Conservation (phyloP, 2,113 vertebrate species). For the Fregetta grallaria region DNA sequence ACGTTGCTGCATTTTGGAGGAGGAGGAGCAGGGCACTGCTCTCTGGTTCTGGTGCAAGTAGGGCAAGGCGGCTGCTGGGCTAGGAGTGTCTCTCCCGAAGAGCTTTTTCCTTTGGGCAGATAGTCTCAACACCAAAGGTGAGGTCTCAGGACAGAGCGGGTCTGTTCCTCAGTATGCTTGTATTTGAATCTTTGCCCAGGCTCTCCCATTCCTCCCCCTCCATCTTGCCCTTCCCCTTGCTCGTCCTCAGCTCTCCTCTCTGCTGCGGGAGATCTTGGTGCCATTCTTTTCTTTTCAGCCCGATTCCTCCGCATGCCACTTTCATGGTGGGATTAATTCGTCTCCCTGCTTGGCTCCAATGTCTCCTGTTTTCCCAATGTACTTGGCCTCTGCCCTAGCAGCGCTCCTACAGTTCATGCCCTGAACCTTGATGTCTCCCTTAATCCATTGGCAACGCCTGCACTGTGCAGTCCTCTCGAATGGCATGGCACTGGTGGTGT, state of each 20-base stretch:
- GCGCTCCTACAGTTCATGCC: fast-evolving
- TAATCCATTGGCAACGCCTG: neutral
- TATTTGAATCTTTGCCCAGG: neutral
- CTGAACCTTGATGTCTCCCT: neutral
- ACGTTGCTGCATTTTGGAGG: fast-evolving
- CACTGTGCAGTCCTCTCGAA: neutral
- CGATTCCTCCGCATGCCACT: neutral
- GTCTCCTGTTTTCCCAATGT: neutral
- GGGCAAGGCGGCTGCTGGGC: neutral
- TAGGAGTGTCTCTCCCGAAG: neutral
- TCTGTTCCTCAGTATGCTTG: neutral
- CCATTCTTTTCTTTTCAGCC: neutral
- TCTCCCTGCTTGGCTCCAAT: neutral
- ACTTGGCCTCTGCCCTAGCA: neutral
- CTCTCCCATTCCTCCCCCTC: neutral
- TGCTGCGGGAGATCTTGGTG: neutral
- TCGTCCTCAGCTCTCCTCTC: neutral
- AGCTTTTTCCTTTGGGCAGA: neutral
- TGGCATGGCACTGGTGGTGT: fast-evolving
- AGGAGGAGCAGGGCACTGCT: neutral
- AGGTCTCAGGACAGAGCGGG: neutral
- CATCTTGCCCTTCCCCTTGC: neutral
- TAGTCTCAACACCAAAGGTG: neutral
- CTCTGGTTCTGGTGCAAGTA: neutral
- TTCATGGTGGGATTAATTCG: neutral